phyloP scores from a whole-genome alignment of 2,797 vertebrate species.

The Pantherophis alleghaniensis region DNA sequence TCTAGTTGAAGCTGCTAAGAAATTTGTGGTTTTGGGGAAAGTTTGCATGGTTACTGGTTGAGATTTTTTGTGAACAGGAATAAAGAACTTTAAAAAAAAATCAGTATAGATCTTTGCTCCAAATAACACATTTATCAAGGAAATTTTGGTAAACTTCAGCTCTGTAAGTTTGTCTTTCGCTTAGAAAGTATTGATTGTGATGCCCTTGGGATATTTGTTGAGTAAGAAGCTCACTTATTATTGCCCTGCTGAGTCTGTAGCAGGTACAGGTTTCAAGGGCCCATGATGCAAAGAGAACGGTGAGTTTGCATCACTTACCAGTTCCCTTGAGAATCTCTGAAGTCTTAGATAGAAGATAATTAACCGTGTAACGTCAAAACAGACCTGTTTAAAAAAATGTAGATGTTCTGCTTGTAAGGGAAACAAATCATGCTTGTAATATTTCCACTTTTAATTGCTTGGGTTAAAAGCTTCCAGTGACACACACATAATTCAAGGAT shows the following conservation, averaged over 20 bases:
- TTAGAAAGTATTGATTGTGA: slow-evolving; percentile 34
- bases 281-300: slow-evolving; percentile 55
- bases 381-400: slow-evolving; percentile 35
- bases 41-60: background rate
- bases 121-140: background rate
- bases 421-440: background rate
- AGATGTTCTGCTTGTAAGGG: slow-evolving; percentile 23
- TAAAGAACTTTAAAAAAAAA: background rate
- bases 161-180: slow-evolving; percentile 20
- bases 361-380: slow-evolving; percentile 49
- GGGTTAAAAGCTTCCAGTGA: background rate
- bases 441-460: slow-evolving; percentile 28
- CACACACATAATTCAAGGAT: background rate
- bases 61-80: background rate
- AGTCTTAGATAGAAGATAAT: slow-evolving; percentile 49
- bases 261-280: slow-evolving; percentile 56
- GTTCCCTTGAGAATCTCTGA: slow-evolving; percentile 60
- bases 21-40: background rate
- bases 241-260: slow-evolving; percentile 36
- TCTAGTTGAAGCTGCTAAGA: background rate
- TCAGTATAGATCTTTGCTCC: background rate
- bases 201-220: slow-evolving; percentile 23
- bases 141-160: background rate
- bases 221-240: slow-evolving; percentile 43
- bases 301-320: slow-evolving; percentile 65